These are phyloP conservation scores for Eulemur albifrons DNA, from an alignment of 2,797 vertebrate genomes.

Conservation along the genomic window DNA sequence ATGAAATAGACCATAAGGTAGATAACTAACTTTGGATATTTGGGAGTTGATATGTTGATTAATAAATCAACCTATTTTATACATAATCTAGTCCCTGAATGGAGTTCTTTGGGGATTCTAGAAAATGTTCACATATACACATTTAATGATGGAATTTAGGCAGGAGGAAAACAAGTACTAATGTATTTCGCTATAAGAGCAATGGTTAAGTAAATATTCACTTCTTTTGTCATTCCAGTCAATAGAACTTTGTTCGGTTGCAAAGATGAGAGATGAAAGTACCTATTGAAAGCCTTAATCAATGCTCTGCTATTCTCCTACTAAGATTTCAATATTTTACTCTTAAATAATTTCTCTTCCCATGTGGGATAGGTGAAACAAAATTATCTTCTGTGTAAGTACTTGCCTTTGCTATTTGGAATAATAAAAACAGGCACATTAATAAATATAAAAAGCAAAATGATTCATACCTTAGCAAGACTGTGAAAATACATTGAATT, in stretches of 20 bases:
- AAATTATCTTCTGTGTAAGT: conserved; percentile 1
- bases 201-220: not conserved
- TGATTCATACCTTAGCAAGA: not conserved
- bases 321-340: not conserved
- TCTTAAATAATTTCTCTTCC: not conserved
- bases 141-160: not conserved
- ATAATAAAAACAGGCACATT: not conserved
- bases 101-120: not conserved
- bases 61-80: not conserved
- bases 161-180: not conserved
- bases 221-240: not conserved
- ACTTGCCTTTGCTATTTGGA: not conserved
- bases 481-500: not conserved
- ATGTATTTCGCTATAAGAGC: not conserved
- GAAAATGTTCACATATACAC: not conserved
- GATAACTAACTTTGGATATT: not conserved
- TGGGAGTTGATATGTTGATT: not conserved
- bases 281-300: not conserved
- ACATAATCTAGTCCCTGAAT: not conserved
- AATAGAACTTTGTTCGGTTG: not conserved
- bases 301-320: not conserved
- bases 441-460: not conserved
- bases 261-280: not conserved
- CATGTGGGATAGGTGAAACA: not conserved
- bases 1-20: not conserved